Evolutionary conservation across 2,888 invertebrate genomes (phyloP).

Genomic region (Siphonodentalium dalli): DNA sequence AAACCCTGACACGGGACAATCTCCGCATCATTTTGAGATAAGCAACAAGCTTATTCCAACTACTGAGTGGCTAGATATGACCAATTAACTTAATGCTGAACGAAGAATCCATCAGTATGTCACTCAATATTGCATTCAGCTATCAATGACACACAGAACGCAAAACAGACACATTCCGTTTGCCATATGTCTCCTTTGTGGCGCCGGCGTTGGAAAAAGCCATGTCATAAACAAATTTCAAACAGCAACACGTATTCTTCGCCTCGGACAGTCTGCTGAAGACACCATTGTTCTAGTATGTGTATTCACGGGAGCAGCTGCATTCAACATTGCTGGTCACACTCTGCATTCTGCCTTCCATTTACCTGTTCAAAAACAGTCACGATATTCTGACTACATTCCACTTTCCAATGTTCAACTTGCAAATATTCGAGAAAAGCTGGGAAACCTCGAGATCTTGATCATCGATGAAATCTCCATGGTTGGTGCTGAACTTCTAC

Average conservation of each 20-base stretch:
- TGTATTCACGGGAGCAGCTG: slow-evolving; percentile 34
- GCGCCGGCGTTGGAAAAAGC: slow-evolving; percentile 33
- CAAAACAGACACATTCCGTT: slow-evolving; percentile 22
- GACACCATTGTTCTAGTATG: slow-evolving; percentile 26
- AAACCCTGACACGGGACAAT: slow-evolving; percentile 1
- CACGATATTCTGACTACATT: slow-evolving; percentile 1
- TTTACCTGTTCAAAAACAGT: slow-evolving; percentile 5
- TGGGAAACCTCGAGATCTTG: slow-evolving; percentile 1
- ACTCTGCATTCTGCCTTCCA: slow-evolving; percentile 22
- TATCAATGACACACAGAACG: slow-evolving; percentile 13
- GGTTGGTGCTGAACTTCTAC: background rate
- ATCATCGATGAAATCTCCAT: slow-evolving; percentile 7
- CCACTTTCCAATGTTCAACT: slow-evolving; percentile 3
- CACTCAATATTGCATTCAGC: slow-evolving; percentile 25
- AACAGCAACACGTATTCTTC: slow-evolving; percentile 18
- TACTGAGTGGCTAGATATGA: slow-evolving; percentile 16
- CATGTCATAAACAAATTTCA: slow-evolving; percentile 27
- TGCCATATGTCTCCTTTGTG: slow-evolving; percentile 29
- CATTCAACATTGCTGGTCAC: slow-evolving; percentile 27
- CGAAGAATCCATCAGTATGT: slow-evolving; percentile 26
- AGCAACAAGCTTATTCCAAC: slow-evolving; percentile 15
- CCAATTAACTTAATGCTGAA: slow-evolving; percentile 20
- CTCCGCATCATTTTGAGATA: slow-evolving; percentile 14
- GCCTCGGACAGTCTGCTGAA: slow-evolving; percentile 12
- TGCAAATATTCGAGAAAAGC: background rate